Evolutionary conservation across 2,888 invertebrate species (phyloP).

Genomic region (Macaria notata): DNA sequence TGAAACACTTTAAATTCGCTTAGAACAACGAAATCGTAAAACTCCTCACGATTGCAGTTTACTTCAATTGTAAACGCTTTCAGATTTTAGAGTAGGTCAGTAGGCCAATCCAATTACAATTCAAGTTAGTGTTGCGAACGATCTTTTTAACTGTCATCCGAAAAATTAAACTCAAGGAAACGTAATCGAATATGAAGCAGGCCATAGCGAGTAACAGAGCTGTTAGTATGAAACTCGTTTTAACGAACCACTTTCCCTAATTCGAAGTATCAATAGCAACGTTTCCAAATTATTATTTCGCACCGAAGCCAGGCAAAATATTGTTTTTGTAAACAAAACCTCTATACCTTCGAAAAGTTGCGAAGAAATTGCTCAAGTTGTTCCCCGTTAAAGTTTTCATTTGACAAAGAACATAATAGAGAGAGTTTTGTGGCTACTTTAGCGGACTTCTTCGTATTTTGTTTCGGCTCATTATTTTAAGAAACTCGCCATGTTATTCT

Average conservation of each 20-base stretch:
- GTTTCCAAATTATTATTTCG: constrained; percentile 11
- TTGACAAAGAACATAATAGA: constrained; percentile 7
- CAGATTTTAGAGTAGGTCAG: constrained; percentile 19
- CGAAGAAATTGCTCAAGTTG: constrained; percentile 13
- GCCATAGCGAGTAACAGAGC: constrained; percentile 26
- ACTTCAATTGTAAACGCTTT: constrained; percentile 13
- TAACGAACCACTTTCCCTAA: constrained; percentile 29
- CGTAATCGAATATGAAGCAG: constrained; percentile 26
- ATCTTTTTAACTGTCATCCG: constrained; percentile 11
- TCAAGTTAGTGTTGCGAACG: constrained; percentile 12
- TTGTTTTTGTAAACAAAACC: constrained; percentile 6
- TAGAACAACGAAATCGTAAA: constrained; percentile 1
- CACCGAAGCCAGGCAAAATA: constrained; percentile 7
- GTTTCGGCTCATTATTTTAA: background rate
- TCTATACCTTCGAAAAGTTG: constrained; percentile 6
- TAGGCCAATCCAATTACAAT: constrained; percentile 18
- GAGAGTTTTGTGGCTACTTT: constrained; percentile 11
- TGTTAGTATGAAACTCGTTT: constrained; percentile 28
- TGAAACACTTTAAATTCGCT: background rate
- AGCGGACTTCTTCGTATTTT: constrained; percentile 1
- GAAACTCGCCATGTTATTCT: background rate
- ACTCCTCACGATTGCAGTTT: constrained; percentile 3
- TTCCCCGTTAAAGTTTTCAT: constrained; percentile 5
- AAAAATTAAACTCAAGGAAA: constrained; percentile 22
- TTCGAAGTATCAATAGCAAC: constrained; percentile 3